These are phyloP conservation scores for Nineta flava DNA, from an alignment of 2,888 invertebrate genomes.

Conservation along the genomic window DNA sequence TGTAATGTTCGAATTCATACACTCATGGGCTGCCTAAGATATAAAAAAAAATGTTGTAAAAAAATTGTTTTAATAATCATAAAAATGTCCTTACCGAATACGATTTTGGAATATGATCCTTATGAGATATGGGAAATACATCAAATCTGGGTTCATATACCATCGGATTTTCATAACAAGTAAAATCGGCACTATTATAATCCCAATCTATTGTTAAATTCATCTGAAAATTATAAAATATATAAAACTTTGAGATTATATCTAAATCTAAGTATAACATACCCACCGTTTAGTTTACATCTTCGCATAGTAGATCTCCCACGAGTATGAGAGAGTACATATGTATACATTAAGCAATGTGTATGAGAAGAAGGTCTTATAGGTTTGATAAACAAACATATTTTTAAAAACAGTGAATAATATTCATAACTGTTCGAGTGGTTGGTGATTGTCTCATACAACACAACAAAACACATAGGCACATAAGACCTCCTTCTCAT, in stretches of 20 bases:
- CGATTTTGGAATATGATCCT: constrained; percentile 36
- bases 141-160: constrained; percentile 30
- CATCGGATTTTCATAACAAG: constrained; percentile 38
- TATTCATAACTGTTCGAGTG: no score
- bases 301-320: no score
- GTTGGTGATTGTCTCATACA: no score
- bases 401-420: no score
- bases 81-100: constrained; percentile 31
- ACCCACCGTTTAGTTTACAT: no score
- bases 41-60: constrained; percentile 6
- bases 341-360: no score
- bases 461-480: no score
- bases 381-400: no score
- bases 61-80: constrained; percentile 8
- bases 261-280: constrained; percentile 17
- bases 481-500: no score
- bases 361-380: no score
- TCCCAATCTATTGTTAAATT: constrained; percentile 46
- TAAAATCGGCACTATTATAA: constrained; percentile 34
- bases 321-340: no score
- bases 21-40: constrained; percentile 46
- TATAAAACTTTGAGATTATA: constrained; percentile 9
- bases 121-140: constrained; percentile 30
- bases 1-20: constrained; percentile 46
- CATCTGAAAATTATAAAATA: constrained; percentile 30